A percentile compares a stretch with the other conserved stretches of the same genome.
Evolutionary conservation across 2,797 vertebrate species (phyloP).

Genomic region (Nannoperca obscura): DNA sequence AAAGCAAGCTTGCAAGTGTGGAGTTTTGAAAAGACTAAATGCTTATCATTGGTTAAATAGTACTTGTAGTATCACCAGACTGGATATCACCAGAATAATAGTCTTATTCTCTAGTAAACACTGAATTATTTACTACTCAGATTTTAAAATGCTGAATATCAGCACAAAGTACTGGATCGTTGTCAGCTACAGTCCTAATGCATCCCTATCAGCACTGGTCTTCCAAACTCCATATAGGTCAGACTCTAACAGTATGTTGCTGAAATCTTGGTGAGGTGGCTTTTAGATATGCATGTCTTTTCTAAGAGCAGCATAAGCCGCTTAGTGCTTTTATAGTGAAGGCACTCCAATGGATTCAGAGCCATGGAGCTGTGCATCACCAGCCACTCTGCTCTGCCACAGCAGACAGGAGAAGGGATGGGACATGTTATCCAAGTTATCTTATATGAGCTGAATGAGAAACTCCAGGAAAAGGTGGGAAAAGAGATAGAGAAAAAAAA

Average conservation of each 20-base stretch:
- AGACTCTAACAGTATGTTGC: constrained; percentile 38
- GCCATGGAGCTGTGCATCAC: constrained; percentile 15
- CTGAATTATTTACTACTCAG: neutral
- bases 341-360: constrained; percentile 54
- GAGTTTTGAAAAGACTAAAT: neutral
- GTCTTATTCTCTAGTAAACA: neutral
- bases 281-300: constrained; percentile 56
- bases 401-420: constrained; percentile 12
- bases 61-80: neutral
- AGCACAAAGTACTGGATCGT: neutral
- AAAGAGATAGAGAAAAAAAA: neutral
- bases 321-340: constrained; percentile 59
- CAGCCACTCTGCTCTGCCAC: constrained; percentile 9
- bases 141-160: constrained; percentile 6
- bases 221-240: constrained; percentile 44
- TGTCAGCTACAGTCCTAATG: constrained; percentile 22
- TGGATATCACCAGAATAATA: neutral
- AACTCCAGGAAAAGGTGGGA: constrained; percentile 7
- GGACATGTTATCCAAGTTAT: constrained; percentile 35
- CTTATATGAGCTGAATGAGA: constrained; percentile 26
- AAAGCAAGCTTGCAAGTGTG: neutral
- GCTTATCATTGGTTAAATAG: neutral
- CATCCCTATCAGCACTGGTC: constrained; percentile 6
- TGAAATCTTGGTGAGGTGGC: constrained; percentile 49
- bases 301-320: constrained; percentile 51